These are phyloP conservation scores for Ctenochaetus hawaiiensis DNA, from an alignment of 2,797 vertebrate genomes.

Conservation along the genomic window DNA sequence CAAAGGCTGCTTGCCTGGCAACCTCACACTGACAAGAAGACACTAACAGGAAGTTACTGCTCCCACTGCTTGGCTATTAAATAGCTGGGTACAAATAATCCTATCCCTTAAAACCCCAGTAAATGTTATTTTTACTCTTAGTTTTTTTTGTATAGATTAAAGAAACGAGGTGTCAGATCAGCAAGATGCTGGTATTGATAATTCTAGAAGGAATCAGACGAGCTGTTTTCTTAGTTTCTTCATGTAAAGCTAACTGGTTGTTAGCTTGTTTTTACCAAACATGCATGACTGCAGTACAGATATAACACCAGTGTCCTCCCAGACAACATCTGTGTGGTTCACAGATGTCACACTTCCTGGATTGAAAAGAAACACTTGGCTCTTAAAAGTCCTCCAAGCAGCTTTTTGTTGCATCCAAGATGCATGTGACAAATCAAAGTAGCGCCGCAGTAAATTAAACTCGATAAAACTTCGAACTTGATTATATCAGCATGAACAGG, in stretches of 20 bases:
- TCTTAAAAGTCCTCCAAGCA: not conserved
- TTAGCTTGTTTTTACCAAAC: not conserved
- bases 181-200: too few species aligned
- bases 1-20: not conserved
- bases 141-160: not conserved
- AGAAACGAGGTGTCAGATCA: not conserved
- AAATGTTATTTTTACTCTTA: not conserved
- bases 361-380: not conserved
- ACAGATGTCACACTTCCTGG: slow-evolving; percentile 3
- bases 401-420: not conserved
- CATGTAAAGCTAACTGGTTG: not conserved
- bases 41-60: not conserved
- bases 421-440: slow-evolving; percentile 11
- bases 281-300: not conserved
- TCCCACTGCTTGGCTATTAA: not conserved
- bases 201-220: not conserved
- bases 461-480: not conserved
- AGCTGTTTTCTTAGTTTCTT: not conserved
- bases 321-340: not conserved
- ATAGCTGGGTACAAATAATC: too few species aligned
- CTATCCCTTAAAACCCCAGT: not conserved
- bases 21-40: too few species aligned
- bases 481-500: not conserved
- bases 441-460: not conserved
- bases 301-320: not conserved